Conservation (phyloP, 2,888 invertebrate species). For the Apomyelois bistriatella region DNA sequence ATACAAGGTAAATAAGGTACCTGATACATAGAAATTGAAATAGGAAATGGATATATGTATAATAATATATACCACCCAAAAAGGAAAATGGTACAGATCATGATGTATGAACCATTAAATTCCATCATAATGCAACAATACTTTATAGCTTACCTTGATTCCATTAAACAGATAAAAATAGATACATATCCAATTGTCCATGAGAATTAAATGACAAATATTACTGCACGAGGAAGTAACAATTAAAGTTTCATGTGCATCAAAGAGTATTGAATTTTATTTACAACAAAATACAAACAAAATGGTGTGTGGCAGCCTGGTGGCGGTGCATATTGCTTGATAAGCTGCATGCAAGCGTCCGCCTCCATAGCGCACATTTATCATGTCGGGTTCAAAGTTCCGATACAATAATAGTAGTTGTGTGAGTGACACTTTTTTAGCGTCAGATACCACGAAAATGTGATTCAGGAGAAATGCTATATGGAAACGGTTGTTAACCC, state of each 20-base stretch:
- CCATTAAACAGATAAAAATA: too few species aligned
- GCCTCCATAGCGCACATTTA: slow-evolving; percentile 50
- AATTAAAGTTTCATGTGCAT: slow-evolving; percentile 4
- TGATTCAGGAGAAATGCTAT: neutral
- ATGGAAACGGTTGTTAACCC: neutral
- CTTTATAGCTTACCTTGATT: too few species aligned
- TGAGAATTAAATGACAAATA: slow-evolving; percentile 2
- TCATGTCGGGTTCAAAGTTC: slow-evolving; percentile 64
- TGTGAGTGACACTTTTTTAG: slow-evolving; percentile 26
- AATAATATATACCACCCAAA: too few species aligned
- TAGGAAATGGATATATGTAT: too few species aligned
- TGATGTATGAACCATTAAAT: too few species aligned
- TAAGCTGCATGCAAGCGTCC: slow-evolving; percentile 51
- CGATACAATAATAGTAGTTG: slow-evolving; percentile 42
- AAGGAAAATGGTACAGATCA: too few species aligned
- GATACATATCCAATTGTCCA: neutral
- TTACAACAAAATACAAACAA: slow-evolving; percentile 31
- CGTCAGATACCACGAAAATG: slow-evolving; percentile 3
- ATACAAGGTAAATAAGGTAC: too few species aligned
- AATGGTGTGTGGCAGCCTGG: slow-evolving; percentile 28
- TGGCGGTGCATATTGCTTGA: slow-evolving; percentile 33
- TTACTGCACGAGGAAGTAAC: slow-evolving; percentile 10
- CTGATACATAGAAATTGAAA: slow-evolving; percentile 8
- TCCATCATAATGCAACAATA: too few species aligned
- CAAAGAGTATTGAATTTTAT: slow-evolving; percentile 14